Percentiles rank a stretch among this genome's conserved stretches.
These are phyloP conservation scores for Psilanteris sp. DNA, from an alignment of 1,140 invertebrate genomes.

Conservation along the genomic window DNA sequence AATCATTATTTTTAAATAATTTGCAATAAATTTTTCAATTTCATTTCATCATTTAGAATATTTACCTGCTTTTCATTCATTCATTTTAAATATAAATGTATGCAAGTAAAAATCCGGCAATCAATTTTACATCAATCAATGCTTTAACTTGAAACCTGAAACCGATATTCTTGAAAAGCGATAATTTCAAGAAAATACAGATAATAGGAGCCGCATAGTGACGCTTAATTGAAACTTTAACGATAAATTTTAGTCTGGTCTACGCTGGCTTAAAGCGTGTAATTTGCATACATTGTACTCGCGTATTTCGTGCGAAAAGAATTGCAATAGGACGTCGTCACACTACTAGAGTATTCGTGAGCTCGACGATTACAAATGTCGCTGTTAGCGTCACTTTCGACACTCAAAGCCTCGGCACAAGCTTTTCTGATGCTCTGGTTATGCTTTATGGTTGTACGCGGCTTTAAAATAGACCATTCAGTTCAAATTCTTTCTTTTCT, in stretches of 20 bases:
- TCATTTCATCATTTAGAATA: too few species aligned
- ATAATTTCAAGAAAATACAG: too few species aligned
- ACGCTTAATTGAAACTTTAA: slow-evolving; percentile 13
- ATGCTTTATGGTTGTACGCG: slow-evolving; percentile 40
- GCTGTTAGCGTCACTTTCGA: slow-evolving; percentile 56
- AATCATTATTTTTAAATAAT: too few species aligned
- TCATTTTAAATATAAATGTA: too few species aligned
- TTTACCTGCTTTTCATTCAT: too few species aligned
- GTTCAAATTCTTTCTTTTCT: slow-evolving; percentile 37
- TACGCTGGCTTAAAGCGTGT: slow-evolving; percentile 2
- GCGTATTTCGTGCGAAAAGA: slow-evolving; percentile 24
- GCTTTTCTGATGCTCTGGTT: slow-evolving; percentile 22
- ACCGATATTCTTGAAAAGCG: too few species aligned
- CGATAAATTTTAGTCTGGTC: slow-evolving; percentile 7
- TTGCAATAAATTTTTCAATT: too few species aligned
- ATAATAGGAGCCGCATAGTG: too few species aligned
- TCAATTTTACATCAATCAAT: too few species aligned
- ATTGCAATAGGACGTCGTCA: slow-evolving; percentile 12
- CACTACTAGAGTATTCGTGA: slow-evolving; percentile 23
- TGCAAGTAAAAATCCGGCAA: too few species aligned
- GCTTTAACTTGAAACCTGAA: too few species aligned
- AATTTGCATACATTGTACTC: slow-evolving; percentile 30
- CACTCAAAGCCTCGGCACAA: slow-evolving; percentile 42
- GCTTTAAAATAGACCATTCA: slow-evolving; percentile 48
- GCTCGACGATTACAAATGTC: slow-evolving; percentile 36